Evolutionary conservation across 2,888 invertebrate genomes (phyloP).

Genomic region (Darwinula stevensoni): DNA sequence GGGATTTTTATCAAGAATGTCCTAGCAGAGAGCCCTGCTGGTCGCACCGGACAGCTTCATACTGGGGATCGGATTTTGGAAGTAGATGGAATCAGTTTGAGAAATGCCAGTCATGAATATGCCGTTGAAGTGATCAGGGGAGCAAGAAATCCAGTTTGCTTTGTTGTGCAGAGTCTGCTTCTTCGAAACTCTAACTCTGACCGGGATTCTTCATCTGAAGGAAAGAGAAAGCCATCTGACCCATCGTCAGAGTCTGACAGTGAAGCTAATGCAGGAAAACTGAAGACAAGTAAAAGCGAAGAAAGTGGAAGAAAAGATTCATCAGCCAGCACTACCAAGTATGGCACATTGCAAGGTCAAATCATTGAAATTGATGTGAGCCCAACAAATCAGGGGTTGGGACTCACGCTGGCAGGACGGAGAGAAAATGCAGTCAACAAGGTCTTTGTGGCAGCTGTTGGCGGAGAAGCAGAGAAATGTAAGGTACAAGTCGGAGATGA

Average conservation of each 20-base stretch:
- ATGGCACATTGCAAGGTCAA: too few species aligned
- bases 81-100: slow-evolving; percentile 66
- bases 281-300: slow-evolving; percentile 38
- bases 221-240: slow-evolving; percentile 18
- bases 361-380: too few species aligned
- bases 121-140: slow-evolving; percentile 82
- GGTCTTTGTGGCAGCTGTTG: too few species aligned
- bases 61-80: slow-evolving; percentile 65
- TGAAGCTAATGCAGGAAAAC: slow-evolving; percentile 49
- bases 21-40: slow-evolving; percentile 65
- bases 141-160: slow-evolving; percentile 56
- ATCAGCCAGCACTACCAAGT: too few species aligned
- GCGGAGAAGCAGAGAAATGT: too few species aligned
- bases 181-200: slow-evolving; percentile 10
- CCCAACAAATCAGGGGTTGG: too few species aligned
- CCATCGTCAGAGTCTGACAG: slow-evolving; percentile 23
- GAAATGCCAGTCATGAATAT: slow-evolving; percentile 67
- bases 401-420: too few species aligned
- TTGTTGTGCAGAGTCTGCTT: slow-evolving; percentile 56
- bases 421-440: too few species aligned
- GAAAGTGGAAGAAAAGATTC: slow-evolving; percentile 1
- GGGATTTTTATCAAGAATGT: slow-evolving; percentile 97
- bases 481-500: slow-evolving; percentile 84
- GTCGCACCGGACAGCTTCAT: slow-evolving; percentile 45
- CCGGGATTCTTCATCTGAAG: slow-evolving; percentile 13